Base-by-base conservation (phyloP, 2,888 invertebrate species). In the Scaeva pyrastri region DNA sequence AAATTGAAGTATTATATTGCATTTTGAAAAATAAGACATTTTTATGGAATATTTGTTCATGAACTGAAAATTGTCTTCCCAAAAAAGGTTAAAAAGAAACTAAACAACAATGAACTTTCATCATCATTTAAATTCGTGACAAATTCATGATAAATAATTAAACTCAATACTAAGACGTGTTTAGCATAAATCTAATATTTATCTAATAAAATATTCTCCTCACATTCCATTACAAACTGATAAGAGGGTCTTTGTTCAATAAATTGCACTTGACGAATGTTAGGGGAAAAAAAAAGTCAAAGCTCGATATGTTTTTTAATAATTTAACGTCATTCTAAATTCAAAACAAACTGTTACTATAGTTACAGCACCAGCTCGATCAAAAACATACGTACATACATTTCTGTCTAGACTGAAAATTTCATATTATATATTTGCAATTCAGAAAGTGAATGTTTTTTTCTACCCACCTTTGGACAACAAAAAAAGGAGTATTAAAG, bases 331-430 rank as follows among this genome's bases (percentile, higher is more conserved):
- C 50, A 23, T 21, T 12, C 10, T 48, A 3, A 19, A 5, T 50
- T 6, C 31, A 12, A 52, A 14, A 21, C 21, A 52, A 23, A 26
- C 31, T 31, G 31, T 31, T 31, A 52, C 23, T 5, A 50, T 6
- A 14, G 14, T 52, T 52, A 23, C 8, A n/a, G 52, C 52, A 52
- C 52, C 23, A 14, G 50, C 12, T n/a, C 2, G 10, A 2, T 10
- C 10, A 11, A 12, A 10, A 12, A 12, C 8, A 39, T 11, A 39
- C 14, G 8, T 12, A 26, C 11, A 52, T 14, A n/a, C 1, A 23
- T 12, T n/a, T n/a, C 23, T 52, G 52, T 52, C 52, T 52, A 52
- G 52, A 52, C 52, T 52, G 5, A 26, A n/a, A 14, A 31, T 31
- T 31, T 7, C 8, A 8, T n/a, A 4, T 52, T 31, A 31, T 31